These are phyloP conservation scores for Jordanella pulchra DNA, from an alignment of 2,797 vertebrate genomes.

Conservation along the genomic window DNA sequence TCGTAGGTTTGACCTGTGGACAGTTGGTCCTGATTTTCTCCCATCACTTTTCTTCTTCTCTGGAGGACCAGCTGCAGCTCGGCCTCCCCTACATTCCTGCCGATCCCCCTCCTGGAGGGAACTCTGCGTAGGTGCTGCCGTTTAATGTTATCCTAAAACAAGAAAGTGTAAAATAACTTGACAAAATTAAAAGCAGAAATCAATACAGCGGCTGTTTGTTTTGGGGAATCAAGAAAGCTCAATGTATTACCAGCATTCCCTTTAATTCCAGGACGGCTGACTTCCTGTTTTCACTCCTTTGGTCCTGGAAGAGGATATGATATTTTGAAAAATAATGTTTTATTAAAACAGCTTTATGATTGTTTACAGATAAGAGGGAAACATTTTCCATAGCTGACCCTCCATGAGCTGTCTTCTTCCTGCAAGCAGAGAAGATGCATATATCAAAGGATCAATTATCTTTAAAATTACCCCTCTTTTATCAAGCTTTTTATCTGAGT, in stretches of 20 bases:
- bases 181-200: background rate
- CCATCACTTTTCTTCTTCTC: conserved; percentile 78
- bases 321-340: background rate
- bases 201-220: background rate
- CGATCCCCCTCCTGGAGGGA: conserved; percentile 52
- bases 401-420: conserved; percentile 74
- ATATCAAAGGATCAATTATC: background rate
- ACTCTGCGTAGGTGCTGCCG: conserved; percentile 39
- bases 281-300: conserved; percentile 72
- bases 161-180: background rate
- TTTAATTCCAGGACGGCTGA: conserved; percentile 81
- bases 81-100: conserved; percentile 54
- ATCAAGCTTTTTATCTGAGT: background rate
- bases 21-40: conserved; percentile 28
- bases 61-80: conserved; percentile 82
- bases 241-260: conserved; percentile 79
- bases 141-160: conserved; percentile 70
- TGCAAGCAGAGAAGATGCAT: conserved; percentile 26
- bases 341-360: background rate
- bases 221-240: background rate
- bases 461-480: background rate
- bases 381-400: conserved; percentile 51
- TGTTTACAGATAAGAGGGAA: background rate
- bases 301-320: conserved; percentile 59
- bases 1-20: conserved; percentile 36